phyloP scores from a whole-genome alignment of 2,888 invertebrate genomes.

The Erebia aethiops region DNA sequence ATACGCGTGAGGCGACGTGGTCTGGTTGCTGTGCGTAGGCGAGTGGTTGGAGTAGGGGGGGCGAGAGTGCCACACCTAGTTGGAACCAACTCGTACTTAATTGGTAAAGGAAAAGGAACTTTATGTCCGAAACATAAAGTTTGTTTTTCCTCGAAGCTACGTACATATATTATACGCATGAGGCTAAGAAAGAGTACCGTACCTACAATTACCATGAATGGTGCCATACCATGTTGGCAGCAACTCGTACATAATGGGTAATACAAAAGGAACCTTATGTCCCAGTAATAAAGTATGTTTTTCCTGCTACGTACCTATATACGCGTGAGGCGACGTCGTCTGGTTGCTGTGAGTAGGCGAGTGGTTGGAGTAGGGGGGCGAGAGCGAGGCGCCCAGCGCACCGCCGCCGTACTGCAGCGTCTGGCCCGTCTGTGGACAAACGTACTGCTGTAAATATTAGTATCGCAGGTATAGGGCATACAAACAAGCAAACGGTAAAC shows the following conservation, averaged over 20 bases:
- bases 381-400: conserved; percentile 83
- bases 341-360: conserved; percentile 94
- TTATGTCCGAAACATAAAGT: no score
- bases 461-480: conserved; percentile 21
- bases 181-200: no score
- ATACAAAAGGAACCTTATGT: no score
- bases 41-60: conserved; percentile 94
- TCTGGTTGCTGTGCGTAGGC: conserved; percentile 92
- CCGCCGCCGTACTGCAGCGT: conserved; percentile 84
- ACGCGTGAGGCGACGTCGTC: conserved; percentile 89
- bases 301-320: conserved; percentile 83
- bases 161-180: no score
- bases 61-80: no score
- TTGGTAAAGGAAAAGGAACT: no score
- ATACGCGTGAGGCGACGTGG: conserved; percentile 89
- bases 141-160: no score
- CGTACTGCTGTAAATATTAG: conserved; percentile 30
- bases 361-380: conserved; percentile 93
- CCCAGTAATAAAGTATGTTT: no score
- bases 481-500: no score
- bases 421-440: conserved; percentile 81
- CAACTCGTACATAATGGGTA: no score
- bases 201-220: no score
- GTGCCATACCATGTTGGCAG: conserved; percentile 50
- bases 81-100: no score